A percentile compares a stretch with the other conserved stretches of the same genome.
Evolutionary conservation across 2,888 invertebrate genomes (phyloP).

Genomic region (Tanytarsus gracilentus): DNA sequence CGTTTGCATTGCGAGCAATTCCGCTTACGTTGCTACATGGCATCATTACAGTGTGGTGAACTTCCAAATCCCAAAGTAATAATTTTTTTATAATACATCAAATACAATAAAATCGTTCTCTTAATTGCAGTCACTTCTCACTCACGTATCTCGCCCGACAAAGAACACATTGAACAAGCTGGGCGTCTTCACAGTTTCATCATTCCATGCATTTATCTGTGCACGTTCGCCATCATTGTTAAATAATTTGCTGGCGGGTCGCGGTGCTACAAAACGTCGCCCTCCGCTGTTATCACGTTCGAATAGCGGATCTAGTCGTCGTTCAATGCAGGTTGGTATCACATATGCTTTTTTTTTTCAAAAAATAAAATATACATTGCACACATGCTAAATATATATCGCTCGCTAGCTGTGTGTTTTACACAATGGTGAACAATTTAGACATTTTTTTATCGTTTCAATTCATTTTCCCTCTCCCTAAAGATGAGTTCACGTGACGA

Average conservation of each 20-base stretch:
- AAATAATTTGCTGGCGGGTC: slow-evolving; percentile 81
- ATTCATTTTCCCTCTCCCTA: too few relatives aligned
- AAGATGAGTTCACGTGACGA: slow-evolving; percentile 81
- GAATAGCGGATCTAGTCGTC: slow-evolving; percentile 77
- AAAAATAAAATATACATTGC: not conserved
- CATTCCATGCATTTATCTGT: slow-evolving; percentile 96
- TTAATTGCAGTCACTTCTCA: slow-evolving; percentile 75
- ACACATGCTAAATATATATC: not conserved
- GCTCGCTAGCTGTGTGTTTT: not conserved
- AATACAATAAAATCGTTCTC: slow-evolving; percentile 30
- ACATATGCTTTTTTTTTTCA: too few relatives aligned
- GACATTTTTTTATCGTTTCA: not conserved
- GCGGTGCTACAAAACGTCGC: slow-evolving; percentile 82
- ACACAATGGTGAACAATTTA: not conserved
- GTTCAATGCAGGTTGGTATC: slow-evolving; percentile 67
- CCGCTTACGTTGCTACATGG: slow-evolving; percentile 91
- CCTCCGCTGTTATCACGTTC: slow-evolving; percentile 85
- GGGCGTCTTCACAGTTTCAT: slow-evolving; percentile 95
- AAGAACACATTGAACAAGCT: slow-evolving; percentile 90
- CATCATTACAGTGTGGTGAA: slow-evolving; percentile 90
- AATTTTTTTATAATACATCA: slow-evolving; percentile 27
- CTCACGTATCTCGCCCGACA: slow-evolving; percentile 89
- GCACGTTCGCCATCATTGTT: slow-evolving; percentile 88
- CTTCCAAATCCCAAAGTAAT: slow-evolving; percentile 93
- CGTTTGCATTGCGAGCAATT: slow-evolving; percentile 95